Conservation (phyloP, 92 coral and sea anemone genomes). For the Palythoa caribaeorum region DNA sequence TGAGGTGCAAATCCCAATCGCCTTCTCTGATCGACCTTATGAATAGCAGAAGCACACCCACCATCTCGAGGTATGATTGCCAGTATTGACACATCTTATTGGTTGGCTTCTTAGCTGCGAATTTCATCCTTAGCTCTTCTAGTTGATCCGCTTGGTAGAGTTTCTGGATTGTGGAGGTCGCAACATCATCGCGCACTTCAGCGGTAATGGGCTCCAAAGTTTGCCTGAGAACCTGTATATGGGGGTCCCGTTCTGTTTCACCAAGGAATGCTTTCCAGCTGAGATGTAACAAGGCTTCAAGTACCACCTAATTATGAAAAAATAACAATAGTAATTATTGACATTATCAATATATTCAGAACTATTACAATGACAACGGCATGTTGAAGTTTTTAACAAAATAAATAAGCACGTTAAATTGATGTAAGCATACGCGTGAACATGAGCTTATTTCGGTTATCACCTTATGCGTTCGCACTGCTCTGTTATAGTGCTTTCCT, state of each 20-base stretch:
- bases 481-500: constrained; percentile 75
- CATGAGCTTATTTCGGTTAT: constrained; percentile 10
- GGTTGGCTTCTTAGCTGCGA: constrained; percentile 13
- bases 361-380: background rate
- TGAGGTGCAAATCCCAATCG: constrained; percentile 49
- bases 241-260: constrained; percentile 32
- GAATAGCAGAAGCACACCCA: constrained; percentile 47
- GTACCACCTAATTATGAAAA: constrained; percentile 42
- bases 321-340: background rate
- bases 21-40: constrained; percentile 53
- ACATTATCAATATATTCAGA: background rate
- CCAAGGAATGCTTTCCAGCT: constrained; percentile 55
- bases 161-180: constrained; percentile 42
- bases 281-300: constrained; percentile 60
- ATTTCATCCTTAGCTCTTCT: background rate
- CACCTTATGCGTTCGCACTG: constrained; percentile 70
- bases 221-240: constrained; percentile 50
- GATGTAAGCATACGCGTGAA: background rate
- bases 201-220: constrained; percentile 41
- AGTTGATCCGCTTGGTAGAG: constrained; percentile 15
- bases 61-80: constrained; percentile 49
- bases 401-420: background rate
- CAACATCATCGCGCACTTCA: constrained; percentile 52
- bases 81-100: constrained; percentile 53
- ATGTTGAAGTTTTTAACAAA: background rate